Conservation (phyloP, 2,888 invertebrate species). For the Pecten maximus region DNA sequence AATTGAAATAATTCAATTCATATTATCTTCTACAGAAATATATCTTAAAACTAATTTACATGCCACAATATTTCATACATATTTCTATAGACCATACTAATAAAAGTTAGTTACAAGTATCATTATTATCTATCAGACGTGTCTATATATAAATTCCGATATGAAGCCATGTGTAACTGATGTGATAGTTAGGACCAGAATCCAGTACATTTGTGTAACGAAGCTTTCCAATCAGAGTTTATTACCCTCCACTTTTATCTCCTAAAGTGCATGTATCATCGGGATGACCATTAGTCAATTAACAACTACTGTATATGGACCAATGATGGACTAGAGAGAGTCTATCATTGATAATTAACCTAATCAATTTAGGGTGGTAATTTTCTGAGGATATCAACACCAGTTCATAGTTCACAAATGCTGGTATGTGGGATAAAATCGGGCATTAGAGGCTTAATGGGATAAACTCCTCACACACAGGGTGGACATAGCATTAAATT, state of each 20-base stretch:
- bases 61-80: background rate
- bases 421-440: background rate
- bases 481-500: conserved; percentile 1
- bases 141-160: background rate
- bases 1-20: conserved; percentile 11
- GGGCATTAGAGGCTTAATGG: background rate
- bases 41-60: background rate
- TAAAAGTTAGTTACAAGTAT: background rate
- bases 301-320: background rate
- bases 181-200: background rate
- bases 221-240: background rate
- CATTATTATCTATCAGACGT: background rate
- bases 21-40: background rate
- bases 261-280: background rate
- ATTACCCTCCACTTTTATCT: background rate
- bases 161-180: background rate
- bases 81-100: background rate
- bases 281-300: background rate
- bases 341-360: background rate
- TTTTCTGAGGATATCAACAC: background rate
- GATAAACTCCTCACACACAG: background rate
- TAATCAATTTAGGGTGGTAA: background rate
- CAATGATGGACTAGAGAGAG: background rate
- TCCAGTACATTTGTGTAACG: background rate
- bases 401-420: background rate